phyloP scores from a whole-genome alignment of 2,888 invertebrate genomes.

The Chymomyza fuscimana region DNA sequence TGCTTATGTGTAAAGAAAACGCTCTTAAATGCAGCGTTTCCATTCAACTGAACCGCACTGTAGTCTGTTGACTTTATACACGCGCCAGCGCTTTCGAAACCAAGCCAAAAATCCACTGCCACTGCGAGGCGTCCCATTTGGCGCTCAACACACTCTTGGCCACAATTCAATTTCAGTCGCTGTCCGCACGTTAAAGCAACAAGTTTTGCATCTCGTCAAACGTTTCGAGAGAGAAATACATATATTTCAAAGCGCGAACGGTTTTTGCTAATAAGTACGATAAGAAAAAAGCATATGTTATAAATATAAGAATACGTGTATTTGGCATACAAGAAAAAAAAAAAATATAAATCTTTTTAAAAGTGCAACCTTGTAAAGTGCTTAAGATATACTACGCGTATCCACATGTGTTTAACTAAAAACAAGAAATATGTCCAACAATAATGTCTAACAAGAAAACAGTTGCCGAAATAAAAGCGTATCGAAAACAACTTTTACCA shows the following conservation, averaged over 20 bases:
- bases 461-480: constrained; percentile 46
- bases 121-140: constrained; percentile 42
- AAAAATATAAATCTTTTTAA: constrained; percentile 19
- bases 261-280: constrained; percentile 26
- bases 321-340: background rate
- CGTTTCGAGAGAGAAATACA: constrained; percentile 3
- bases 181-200: constrained; percentile 52
- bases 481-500: constrained; percentile 73
- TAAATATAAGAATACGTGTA: constrained; percentile 32
- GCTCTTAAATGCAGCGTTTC: background rate
- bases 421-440: constrained; percentile 24
- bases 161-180: constrained; percentile 54
- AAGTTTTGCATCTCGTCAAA: constrained; percentile 47
- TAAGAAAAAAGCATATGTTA: constrained; percentile 19
- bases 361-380: constrained; percentile 17
- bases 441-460: constrained; percentile 23
- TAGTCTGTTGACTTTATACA: background rate
- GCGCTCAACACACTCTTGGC: constrained; percentile 22
- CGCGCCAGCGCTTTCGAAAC: constrained; percentile 47
- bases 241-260: constrained; percentile 18
- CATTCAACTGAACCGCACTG: background rate
- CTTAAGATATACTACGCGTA: constrained; percentile 3
- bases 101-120: constrained; percentile 37
- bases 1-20: too few species aligned
- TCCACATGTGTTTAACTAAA: background rate